Base-by-base conservation (phyloP, 2,113 vertebrate genomes). In the Lampris megalopsis region DNA sequence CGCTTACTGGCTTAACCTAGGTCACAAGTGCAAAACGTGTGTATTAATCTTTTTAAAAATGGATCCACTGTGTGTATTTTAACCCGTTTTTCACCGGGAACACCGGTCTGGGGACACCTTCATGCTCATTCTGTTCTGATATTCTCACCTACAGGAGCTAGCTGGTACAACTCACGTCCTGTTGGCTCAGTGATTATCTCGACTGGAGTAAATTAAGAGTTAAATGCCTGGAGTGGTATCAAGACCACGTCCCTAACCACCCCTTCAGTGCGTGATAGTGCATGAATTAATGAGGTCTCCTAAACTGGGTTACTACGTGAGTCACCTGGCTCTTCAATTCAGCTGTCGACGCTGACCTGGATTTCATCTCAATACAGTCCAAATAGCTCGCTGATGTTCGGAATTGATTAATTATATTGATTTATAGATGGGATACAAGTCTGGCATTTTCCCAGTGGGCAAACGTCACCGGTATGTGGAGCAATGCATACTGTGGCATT, bases 341-440 rank as follows among this genome's bases (percentile, higher is more conserved):
- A 47, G 41, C 40, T 76, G 60, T 73, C 53, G 43, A 49, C 71
- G 62, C 50, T 6, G 45, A 5, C 58, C 58, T 7, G 10, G 4
- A 24, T 79, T 78, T 73, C n/a, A 48, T 4, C 47, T 57, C 24
- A 77, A 24, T 3, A 57, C 64, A 81, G 58, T 48, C 57, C 64
- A 71, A 73, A 70, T 59, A 50, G 56, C 63, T 63, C 67, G 69
- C 68, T 58, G 59, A 50, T 24, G 36, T 43, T 43, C 37, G 69
- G 40, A 75, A 84, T 62, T 71, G 70, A 88, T 81, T 60, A 37
- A 49, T 35, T 36, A 4, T 42, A 81, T 74, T 9, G 72, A 84
- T 85, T 89, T 73, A 79, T 56, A 40, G 67, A 84, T 79, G 9
- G 53, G 56, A 3, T 50, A 5, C 13, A 10, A 53, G 48, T 36